These are phyloP conservation scores for Rhodinocichla rosea DNA, from an alignment of 2,113 vertebrate species.

Conservation along the genomic window DNA sequence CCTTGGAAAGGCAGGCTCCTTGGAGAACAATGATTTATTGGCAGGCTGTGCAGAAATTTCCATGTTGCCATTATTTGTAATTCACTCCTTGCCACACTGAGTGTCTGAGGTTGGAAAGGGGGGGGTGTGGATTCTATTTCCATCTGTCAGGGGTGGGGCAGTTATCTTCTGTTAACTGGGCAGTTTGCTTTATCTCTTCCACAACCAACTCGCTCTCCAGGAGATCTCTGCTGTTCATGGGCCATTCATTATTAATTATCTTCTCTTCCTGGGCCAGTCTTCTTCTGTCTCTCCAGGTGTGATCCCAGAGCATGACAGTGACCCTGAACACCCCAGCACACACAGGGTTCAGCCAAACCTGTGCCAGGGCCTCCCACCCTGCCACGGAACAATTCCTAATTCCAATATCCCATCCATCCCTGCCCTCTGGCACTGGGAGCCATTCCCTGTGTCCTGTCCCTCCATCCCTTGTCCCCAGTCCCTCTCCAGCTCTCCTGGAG, in stretches of 20 bases:
- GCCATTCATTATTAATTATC: background rate
- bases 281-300: background rate
- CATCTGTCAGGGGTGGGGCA: background rate
- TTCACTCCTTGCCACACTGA: background rate
- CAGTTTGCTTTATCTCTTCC: background rate
- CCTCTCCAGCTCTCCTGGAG: background rate
- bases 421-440: background rate
- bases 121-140: background rate
- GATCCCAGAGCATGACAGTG: background rate
- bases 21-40: background rate
- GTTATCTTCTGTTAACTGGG: accelerated
- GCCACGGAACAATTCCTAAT: background rate
- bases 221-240: background rate
- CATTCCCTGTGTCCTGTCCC: background rate
- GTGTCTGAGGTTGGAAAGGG: background rate
- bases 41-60: background rate
- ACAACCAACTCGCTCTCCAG: background rate
- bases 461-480: background rate
- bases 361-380: background rate
- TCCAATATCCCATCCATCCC: background rate
- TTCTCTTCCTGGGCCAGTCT: no score
- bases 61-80: background rate
- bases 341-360: background rate
- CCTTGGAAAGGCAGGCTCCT: background rate
- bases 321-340: accelerated